A percentile compares a stretch with the other conserved stretches of the same genome.
Conservation (phyloP, 2,888 invertebrate genomes). For the Andrena chrysosceles region DNA sequence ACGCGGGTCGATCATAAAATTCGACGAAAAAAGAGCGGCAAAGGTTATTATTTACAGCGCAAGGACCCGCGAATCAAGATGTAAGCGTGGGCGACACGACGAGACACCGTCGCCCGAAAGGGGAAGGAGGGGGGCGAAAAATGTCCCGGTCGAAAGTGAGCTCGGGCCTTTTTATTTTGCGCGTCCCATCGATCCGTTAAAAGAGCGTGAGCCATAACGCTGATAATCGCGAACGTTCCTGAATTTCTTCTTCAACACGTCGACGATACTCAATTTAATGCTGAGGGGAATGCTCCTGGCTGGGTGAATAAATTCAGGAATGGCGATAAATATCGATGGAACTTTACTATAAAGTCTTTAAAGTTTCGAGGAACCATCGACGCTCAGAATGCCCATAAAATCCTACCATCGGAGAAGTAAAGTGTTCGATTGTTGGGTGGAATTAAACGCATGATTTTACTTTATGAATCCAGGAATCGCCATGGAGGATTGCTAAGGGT, state of each 20-base stretch:
- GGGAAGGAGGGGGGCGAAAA: conserved; percentile 51
- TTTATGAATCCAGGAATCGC: not conserved
- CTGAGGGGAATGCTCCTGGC: not conserved
- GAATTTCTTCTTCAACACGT: conserved; percentile 18
- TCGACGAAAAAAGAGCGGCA: conserved; percentile 52
- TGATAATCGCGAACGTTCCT: conserved; percentile 37
- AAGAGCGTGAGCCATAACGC: conserved; percentile 30
- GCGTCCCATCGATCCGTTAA: conserved; percentile 17
- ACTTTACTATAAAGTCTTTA: not conserved
- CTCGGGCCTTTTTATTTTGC: conserved; percentile 43
- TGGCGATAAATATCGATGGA: conserved; percentile 1
- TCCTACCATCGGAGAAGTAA: not conserved
- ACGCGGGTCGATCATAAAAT: conserved; percentile 66
- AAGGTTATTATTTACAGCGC: conserved; percentile 77
- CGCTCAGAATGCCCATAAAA: not conserved
- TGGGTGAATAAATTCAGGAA: not conserved
- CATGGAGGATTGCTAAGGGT: not conserved
- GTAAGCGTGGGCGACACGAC: conserved; percentile 76
- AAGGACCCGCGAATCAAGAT: conserved; percentile 79
- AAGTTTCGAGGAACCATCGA: not conserved
- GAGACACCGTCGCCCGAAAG: conserved; percentile 61
- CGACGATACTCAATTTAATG: not conserved
- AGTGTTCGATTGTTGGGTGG: not conserved
- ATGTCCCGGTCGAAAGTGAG: conserved; percentile 55
- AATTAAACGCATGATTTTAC: not conserved